phyloP scores from a whole-genome alignment of 2,797 vertebrate species.

The Phalloptychus januarius region DNA sequence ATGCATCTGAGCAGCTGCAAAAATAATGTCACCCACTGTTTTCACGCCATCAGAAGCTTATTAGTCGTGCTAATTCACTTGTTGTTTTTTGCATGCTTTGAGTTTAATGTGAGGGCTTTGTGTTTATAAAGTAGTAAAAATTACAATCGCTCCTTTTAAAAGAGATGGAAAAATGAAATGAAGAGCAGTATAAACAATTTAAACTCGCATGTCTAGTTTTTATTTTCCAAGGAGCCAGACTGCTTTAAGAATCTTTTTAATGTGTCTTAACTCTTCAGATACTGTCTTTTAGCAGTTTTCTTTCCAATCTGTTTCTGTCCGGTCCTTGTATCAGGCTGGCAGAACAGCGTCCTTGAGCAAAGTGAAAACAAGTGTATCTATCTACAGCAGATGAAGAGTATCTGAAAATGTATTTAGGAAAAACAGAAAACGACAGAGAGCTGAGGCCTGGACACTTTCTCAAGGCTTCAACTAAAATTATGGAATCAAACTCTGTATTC shows the following conservation, averaged over 20 bases:
- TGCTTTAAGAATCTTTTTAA: background rate
- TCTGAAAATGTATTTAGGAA: background rate
- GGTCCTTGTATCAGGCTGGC: background rate
- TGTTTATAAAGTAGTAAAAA: too few relatives aligned
- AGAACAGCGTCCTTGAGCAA: background rate
- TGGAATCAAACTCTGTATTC: background rate
- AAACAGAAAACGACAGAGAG: background rate
- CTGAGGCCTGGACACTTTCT: background rate
- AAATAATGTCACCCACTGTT: background rate
- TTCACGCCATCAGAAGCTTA: background rate
- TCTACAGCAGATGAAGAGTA: background rate
- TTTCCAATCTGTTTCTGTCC: background rate
- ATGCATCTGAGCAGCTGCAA: background rate
- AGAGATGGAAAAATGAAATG: background rate
- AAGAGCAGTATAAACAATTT: background rate
- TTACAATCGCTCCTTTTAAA: background rate
- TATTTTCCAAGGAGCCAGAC: background rate
- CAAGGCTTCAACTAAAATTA: background rate
- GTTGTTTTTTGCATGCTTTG: background rate
- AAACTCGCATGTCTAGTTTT: background rate
- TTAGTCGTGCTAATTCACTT: background rate
- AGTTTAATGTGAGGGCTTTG: background rate
- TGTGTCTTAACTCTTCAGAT: background rate
- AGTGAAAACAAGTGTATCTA: background rate
- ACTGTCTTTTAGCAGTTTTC: background rate